These are phyloP conservation scores for Zygogramma bicolorata DNA, from an alignment of 2,888 invertebrate genomes.

Conservation along the genomic window DNA sequence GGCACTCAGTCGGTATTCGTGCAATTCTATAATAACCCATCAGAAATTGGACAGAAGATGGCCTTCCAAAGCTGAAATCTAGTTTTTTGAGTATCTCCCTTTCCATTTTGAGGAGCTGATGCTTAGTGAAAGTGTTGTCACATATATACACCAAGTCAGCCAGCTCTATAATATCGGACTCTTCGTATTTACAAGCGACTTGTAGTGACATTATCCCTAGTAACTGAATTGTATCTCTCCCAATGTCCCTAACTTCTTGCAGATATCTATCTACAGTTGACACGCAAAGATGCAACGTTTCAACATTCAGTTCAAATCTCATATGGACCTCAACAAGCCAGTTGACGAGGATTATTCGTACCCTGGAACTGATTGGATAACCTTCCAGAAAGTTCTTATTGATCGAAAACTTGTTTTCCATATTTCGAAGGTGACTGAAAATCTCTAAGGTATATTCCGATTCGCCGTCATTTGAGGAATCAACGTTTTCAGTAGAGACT, in stretches of 20 bases:
- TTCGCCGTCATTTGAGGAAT: constrained; percentile 79
- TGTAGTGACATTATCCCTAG: not conserved
- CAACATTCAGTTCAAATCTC: not conserved
- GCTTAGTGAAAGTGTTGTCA: constrained; percentile 85
- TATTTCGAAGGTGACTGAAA: not conserved
- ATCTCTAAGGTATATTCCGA: constrained; percentile 77
- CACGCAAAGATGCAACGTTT: not conserved
- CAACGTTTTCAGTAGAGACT: constrained; percentile 29
- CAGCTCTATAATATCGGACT: not conserved
- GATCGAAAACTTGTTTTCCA: not conserved
- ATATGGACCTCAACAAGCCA: not conserved
- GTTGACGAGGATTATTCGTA: not conserved
- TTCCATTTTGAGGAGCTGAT: not conserved
- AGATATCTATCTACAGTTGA: not conserved
- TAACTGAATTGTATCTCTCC: constrained; percentile 17
- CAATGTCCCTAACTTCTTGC: constrained; percentile 17
- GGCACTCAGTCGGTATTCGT: constrained; percentile 51
- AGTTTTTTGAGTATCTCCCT: not conserved
- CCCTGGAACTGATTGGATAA: not conserved
- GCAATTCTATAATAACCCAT: not conserved
- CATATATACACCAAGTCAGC: constrained; percentile 69
- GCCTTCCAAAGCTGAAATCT: not conserved
- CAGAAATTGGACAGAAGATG: not conserved
- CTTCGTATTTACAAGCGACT: not conserved
- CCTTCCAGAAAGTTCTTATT: not conserved